A percentile compares a stretch with the other conserved stretches of the same genome.
Conservation (phyloP, 1,140 invertebrate species). For the Drosophila micromelanica region DNA sequence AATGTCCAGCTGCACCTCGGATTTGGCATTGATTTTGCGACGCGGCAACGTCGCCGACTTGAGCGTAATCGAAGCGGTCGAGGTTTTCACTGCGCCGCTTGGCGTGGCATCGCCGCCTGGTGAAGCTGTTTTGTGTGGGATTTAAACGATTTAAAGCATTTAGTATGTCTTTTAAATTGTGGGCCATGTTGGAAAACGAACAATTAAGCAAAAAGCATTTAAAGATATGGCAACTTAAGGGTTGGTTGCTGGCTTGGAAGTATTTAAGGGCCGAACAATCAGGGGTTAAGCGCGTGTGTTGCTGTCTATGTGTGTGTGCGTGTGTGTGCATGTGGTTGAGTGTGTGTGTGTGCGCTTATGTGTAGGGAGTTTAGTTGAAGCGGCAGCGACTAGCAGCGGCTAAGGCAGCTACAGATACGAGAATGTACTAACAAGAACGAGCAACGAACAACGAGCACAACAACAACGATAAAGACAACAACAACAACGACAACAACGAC, state of each 20-base stretch:
- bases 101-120: slow-evolving; percentile 55
- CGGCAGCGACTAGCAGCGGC: slow-evolving; percentile 30
- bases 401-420: slow-evolving; percentile 28
- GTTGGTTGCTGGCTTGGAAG: slow-evolving; percentile 9
- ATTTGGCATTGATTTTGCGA: slow-evolving; percentile 87
- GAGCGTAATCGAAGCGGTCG: slow-evolving; percentile 87
- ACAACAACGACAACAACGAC: slow-evolving; percentile 20
- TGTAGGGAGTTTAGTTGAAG: slow-evolving; percentile 19
- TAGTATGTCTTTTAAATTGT: slow-evolving; percentile 1
- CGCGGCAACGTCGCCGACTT: slow-evolving; percentile 89
- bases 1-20: slow-evolving; percentile 87
- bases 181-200: slow-evolving; percentile 11
- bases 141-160: neutral
- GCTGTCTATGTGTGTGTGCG: neutral
- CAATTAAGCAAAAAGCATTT: slow-evolving; percentile 30
- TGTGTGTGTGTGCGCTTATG: neutral
- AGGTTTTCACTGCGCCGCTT: slow-evolving; percentile 85
- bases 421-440: slow-evolving; percentile 19
- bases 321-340: slow-evolving; percentile 1
- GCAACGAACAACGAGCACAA: slow-evolving; percentile 51
- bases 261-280: slow-evolving; percentile 14
- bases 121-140: slow-evolving; percentile 53
- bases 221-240: slow-evolving; percentile 10
- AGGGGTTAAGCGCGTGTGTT: neutral
- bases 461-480: slow-evolving; percentile 23